Conservation (phyloP, 2,113 vertebrate species). For the Alligator sinensis region DNA sequence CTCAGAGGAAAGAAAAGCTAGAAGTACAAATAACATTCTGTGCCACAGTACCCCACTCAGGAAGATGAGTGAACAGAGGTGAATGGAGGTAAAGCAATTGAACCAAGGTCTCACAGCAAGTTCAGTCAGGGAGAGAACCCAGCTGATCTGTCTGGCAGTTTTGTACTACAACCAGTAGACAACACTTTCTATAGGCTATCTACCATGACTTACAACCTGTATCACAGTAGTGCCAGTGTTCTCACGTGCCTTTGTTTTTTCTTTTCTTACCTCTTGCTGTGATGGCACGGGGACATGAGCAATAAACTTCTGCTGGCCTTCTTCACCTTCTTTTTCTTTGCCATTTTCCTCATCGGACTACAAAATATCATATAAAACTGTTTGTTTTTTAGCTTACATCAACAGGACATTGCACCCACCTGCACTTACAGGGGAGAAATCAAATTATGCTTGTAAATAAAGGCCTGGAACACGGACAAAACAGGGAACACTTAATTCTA, state of each 20-base stretch:
- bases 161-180: not conserved
- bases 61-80: not conserved
- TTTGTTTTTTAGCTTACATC: not conserved
- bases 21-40: too few species aligned
- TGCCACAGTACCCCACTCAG: too few species aligned
- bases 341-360: constrained; percentile 87
- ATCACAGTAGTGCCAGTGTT: not conserved
- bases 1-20: too few species aligned
- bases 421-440: not conserved
- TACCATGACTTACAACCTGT: not conserved
- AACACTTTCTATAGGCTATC: not conserved
- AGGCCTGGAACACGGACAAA: not conserved
- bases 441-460: not conserved
- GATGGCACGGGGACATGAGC: constrained; percentile 95
- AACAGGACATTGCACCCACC: not conserved
- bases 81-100: not conserved
- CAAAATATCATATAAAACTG: not conserved
- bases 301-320: constrained; percentile 89
- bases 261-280: constrained; percentile 90
- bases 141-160: not conserved
- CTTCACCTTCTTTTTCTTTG: constrained; percentile 85
- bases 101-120: not conserved
- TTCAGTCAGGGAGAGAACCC: not conserved
- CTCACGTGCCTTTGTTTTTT: not conserved
- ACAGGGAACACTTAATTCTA: not conserved